phyloP scores from a whole-genome alignment of 30 jellyfish, hydroid and myxozoan genomes.

The Cassiopea xamachana region DNA sequence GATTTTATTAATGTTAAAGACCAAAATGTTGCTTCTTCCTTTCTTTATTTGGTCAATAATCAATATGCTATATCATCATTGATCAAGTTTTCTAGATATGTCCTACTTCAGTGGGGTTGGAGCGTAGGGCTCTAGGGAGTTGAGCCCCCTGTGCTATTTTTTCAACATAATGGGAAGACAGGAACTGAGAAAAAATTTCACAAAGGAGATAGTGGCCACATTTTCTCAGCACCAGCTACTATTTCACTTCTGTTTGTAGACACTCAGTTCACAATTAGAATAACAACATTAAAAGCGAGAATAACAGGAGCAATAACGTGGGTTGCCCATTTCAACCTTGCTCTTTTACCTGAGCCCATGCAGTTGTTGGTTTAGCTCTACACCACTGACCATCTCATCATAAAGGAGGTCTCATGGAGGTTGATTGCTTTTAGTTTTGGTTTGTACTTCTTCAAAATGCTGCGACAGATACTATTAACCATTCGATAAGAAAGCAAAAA shows the following conservation, averaged over 20 bases:
- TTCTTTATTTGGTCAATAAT: not conserved
- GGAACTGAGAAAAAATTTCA: not conserved
- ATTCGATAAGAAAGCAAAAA: not conserved
- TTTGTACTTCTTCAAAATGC: not conserved
- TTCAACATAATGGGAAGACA: not conserved
- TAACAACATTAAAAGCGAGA: not conserved
- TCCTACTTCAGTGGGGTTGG: not conserved
- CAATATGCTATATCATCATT: not conserved
- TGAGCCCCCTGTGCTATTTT: not conserved
- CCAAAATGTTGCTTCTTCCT: not conserved
- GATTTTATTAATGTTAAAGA: not conserved
- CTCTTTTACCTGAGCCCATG: slow-evolving; percentile 1
- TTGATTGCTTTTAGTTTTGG: not conserved
- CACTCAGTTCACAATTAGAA: not conserved
- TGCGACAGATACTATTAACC: not conserved
- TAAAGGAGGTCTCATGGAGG: not conserved
- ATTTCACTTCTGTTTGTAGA: not conserved
- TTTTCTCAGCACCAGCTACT: not conserved
- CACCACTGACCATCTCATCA: not conserved
- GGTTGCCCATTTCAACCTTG: not conserved
- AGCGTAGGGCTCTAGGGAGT: not conserved
- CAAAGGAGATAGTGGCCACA: not conserved
- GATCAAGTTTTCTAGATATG: not conserved
- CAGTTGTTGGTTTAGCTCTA: not conserved
- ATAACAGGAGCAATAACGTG: not conserved